phyloP scores from a whole-genome alignment of 1,140 invertebrate species.

The Cyrtorhinus lividipennis region DNA sequence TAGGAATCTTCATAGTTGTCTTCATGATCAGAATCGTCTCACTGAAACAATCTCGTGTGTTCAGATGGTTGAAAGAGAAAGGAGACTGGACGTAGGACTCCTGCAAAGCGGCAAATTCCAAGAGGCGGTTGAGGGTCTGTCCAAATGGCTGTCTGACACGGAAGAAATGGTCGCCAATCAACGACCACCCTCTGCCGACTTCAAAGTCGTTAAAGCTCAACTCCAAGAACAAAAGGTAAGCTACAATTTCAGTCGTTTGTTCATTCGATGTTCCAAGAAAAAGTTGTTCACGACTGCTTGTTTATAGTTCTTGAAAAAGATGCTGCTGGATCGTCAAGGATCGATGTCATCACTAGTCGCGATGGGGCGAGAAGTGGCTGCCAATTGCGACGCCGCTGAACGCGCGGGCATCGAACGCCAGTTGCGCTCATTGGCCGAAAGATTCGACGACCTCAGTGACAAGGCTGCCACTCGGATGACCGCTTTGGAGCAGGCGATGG shows the following conservation, averaged over 20 bases:
- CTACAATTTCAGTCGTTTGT: slow-evolving; percentile 18
- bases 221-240: slow-evolving; percentile 86
- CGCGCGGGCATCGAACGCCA: slow-evolving; percentile 68
- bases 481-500: slow-evolving; percentile 74
- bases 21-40: too few relatives aligned
- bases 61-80: slow-evolving; percentile 80
- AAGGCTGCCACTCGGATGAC: slow-evolving; percentile 70
- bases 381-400: slow-evolving; percentile 66
- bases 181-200: slow-evolving; percentile 89
- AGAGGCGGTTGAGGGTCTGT: slow-evolving; percentile 79
- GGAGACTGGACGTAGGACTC: slow-evolving; percentile 75
- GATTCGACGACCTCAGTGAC: slow-evolving; percentile 67
- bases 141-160: slow-evolving; percentile 88
- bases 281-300: too few relatives aligned
- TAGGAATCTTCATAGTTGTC: too few relatives aligned
- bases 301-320: slow-evolving; percentile 83
- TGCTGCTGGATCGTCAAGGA: slow-evolving; percentile 82
- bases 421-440: slow-evolving; percentile 66
- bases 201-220: slow-evolving; percentile 94
- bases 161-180: slow-evolving; percentile 95
- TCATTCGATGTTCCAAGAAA: too few relatives aligned
- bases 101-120: slow-evolving; percentile 93
- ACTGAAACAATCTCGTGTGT: too few relatives aligned
- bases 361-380: slow-evolving; percentile 78
- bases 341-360: slow-evolving; percentile 77